Conservation (phyloP, 2,113 vertebrate genomes). For the Tachuris rubrigastra region DNA sequence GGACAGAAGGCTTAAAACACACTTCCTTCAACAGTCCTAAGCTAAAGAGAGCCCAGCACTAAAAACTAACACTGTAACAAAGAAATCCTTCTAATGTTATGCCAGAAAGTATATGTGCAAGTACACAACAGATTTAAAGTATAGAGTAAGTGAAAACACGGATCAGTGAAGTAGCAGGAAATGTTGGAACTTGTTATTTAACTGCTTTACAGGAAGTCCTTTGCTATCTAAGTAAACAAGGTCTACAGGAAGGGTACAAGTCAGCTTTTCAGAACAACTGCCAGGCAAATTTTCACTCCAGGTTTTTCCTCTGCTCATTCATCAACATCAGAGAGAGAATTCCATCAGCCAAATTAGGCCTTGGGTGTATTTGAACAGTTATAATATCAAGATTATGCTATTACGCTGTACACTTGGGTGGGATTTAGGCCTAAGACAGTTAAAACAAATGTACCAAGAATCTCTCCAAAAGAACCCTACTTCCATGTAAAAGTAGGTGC, state of each 20-base stretch:
- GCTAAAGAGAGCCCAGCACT: not conserved
- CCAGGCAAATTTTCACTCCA: not conserved
- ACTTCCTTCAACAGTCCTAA: not conserved
- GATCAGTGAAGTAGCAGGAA: constrained; percentile 26
- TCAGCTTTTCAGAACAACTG: not conserved
- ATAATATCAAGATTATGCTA: not conserved
- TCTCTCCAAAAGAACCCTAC: not conserved
- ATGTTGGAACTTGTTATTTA: constrained; percentile 34
- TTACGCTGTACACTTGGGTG: not conserved
- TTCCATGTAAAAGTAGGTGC: not conserved
- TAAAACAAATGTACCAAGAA: not conserved
- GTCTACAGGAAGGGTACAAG: not conserved
- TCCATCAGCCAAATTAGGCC: not conserved
- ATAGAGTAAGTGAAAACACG: not conserved
- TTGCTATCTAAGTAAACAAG: constrained; percentile 25
- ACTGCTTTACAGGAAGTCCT: constrained; percentile 43
- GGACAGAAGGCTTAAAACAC: not conserved
- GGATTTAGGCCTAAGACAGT: not conserved
- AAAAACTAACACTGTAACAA: not conserved
- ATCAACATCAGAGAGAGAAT: constrained; percentile 6
- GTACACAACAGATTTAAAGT: not conserved
- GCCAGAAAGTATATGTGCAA: not conserved
- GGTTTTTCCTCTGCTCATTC: constrained; percentile 2
- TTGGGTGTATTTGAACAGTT: not conserved
- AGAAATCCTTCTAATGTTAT: not conserved